Evolutionary conservation across 2,113 vertebrate species (phyloP), one percentile per base, ranked within the genome.

Genomic region (Egretta garzetta): DNA sequence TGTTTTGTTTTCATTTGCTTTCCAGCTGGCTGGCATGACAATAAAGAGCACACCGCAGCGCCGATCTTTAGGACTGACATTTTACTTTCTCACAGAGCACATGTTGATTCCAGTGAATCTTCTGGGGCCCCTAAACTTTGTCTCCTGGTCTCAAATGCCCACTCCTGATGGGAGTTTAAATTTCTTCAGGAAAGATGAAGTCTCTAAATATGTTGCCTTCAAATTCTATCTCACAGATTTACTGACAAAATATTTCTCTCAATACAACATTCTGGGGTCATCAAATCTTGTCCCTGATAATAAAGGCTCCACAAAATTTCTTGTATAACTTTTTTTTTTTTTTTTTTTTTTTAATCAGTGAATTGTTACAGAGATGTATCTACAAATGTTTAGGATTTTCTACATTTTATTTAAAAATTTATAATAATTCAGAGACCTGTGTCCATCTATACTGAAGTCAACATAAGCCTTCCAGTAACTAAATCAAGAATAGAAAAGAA

Each of bases 1-100:
- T 93, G 52, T 68, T 68, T 93, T 88, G 79, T 87, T 85, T 85
- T 68, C 81, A 15, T 33, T 74, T 39, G 59, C 47, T 84, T n/a
- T 26, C 41, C 67, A 55, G 67, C 66, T 19, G 56, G 60, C 60
- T 76, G 67, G 72, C 72, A 10, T 15, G 60, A 39, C 47, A 81
- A 86, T 22, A 79, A 32, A 67, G 47, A 71, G 77, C 43, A 49
- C 8, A 14, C 21, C 0, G 0, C 7, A 4, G 56, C 3, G 39
- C 41, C 0, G 0, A 5, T 16, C 64, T 49, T 37, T 49, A 55
- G 56, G 56, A 67, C 12, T 2, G 26, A 52, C 68, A 67, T 8
- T 58, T 86, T 24, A 16, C 37, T 74, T 71, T 82, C 76, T 66
- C 68, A 50, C 45, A 66, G 55, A 73, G 43, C 66, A 58, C 59